Evolutionary conservation across 2,888 invertebrate genomes (phyloP).

Genomic region (Busseola fusca): DNA sequence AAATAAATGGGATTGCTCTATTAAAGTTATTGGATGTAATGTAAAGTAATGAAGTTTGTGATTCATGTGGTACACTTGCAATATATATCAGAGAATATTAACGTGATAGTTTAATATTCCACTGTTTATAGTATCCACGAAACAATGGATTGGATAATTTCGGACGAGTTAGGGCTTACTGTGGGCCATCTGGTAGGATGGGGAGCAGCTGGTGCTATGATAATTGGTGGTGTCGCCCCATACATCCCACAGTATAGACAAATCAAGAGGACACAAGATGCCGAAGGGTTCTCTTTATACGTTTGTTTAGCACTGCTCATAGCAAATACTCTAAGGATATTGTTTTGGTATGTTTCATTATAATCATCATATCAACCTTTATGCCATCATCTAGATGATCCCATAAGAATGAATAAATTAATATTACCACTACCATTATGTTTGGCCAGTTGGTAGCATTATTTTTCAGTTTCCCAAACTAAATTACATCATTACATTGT

Average conservation of each 20-base stretch:
- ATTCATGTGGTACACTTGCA: constrained; percentile 31
- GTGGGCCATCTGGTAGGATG: constrained; percentile 93
- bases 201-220: constrained; percentile 96
- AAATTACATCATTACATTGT: not conserved
- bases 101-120: constrained; percentile 46
- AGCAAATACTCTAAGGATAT: constrained; percentile 98
- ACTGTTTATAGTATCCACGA: constrained; percentile 19
- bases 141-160: constrained; percentile 94
- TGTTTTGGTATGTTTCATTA: constrained; percentile 96
- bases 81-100: constrained; percentile 20
- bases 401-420: no score
- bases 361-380: not conserved
- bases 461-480: not conserved
- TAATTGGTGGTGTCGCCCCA: constrained; percentile 98
- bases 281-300: constrained; percentile 98
- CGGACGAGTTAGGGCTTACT: constrained; percentile 92
- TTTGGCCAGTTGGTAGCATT: not conserved
- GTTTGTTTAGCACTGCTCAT: constrained; percentile 98
- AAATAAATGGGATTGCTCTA: not conserved
- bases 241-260: constrained; percentile 99
- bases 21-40: constrained; percentile 21
- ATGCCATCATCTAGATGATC: not conserved
- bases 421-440: not conserved
- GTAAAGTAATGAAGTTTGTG: constrained; percentile 51
- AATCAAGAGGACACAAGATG: constrained; percentile 96